phyloP scores from a whole-genome alignment of 2,113 vertebrate genomes.

The Puffinus mauretanicus region DNA sequence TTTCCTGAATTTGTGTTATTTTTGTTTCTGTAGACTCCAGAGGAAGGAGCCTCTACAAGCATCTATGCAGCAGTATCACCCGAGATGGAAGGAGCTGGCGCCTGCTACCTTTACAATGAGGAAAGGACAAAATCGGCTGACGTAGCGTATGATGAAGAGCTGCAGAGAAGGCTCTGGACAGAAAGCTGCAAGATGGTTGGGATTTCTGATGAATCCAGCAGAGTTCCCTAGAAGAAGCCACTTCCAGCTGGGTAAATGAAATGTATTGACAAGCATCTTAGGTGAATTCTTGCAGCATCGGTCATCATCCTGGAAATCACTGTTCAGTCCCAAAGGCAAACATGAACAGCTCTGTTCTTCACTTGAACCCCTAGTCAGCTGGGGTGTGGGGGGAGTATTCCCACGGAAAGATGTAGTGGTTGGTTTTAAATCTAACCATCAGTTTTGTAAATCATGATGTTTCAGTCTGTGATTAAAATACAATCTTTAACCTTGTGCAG shows the following conservation, averaged over 20 bases:
- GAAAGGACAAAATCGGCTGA: slow-evolving; percentile 74
- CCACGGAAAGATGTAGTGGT: slow-evolving; percentile 57
- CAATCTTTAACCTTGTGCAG: slow-evolving; percentile 62
- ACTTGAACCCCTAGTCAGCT: slow-evolving; percentile 45
- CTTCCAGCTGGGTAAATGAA: slow-evolving; percentile 34
- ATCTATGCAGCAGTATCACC: slow-evolving; percentile 78
- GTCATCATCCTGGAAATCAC: slow-evolving; percentile 59
- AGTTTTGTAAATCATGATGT: slow-evolving; percentile 73
- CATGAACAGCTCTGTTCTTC: slow-evolving; percentile 49
- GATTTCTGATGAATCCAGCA: slow-evolving; percentile 41
- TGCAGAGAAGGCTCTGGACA: slow-evolving; percentile 85
- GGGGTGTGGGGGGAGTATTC: slow-evolving; percentile 49
- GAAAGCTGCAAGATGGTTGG: slow-evolving; percentile 81
- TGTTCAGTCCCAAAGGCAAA: slow-evolving; percentile 59
- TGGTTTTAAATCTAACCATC: slow-evolving; percentile 72
- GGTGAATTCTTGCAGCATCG: slow-evolving; percentile 50
- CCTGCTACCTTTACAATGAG: slow-evolving; percentile 88
- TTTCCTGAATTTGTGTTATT: not conserved
- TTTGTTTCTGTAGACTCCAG: slow-evolving; percentile 77
- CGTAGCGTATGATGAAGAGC: slow-evolving; percentile 71
- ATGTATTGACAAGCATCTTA: slow-evolving; percentile 32
- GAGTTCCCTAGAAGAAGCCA: slow-evolving; percentile 15
- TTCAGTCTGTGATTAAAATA: slow-evolving; percentile 71
- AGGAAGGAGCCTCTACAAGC: slow-evolving; percentile 83
- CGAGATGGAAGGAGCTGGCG: slow-evolving; percentile 82